These are phyloP conservation scores for Brienomyrus longianalis DNA, from an alignment of 2,113 vertebrate genomes.

Conservation along the genomic window DNA sequence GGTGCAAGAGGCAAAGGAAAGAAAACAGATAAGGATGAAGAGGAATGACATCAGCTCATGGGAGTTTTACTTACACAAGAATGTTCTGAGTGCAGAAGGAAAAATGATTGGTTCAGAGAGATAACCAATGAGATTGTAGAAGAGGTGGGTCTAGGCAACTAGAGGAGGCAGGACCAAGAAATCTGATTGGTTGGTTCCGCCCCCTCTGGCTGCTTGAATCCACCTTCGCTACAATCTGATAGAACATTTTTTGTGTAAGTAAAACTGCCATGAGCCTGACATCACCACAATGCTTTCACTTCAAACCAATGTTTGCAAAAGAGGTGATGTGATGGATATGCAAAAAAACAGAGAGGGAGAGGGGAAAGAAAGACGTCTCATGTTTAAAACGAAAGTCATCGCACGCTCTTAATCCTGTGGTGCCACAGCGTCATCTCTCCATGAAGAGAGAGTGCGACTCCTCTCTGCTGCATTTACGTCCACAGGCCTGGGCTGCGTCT, in stretches of 20 bases:
- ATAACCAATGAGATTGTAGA: no score
- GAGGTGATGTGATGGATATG: not conserved
- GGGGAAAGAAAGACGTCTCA: not conserved
- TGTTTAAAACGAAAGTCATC: not conserved
- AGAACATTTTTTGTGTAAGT: no score
- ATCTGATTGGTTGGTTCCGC: no score
- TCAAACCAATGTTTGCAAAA: not conserved
- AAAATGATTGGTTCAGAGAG: no score
- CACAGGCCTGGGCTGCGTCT: slow-evolving; percentile 50
- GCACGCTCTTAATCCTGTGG: not conserved
- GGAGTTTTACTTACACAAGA: no score
- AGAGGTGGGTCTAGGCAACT: no score
- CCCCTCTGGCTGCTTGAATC: no score
- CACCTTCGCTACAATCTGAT: no score
- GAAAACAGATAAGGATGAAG: not conserved
- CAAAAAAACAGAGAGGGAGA: not conserved
- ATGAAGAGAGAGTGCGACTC: not conserved
- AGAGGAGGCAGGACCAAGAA: no score
- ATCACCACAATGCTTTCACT: not conserved
- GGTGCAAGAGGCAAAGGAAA: not conserved
- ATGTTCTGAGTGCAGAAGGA: no score
- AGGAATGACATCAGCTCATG: not conserved
- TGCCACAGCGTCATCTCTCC: not conserved
- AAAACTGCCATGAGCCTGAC: not conserved
- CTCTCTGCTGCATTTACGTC: not conserved